Conservation (phyloP, 1,140 invertebrate species). For the Araneus ventricosus region DNA sequence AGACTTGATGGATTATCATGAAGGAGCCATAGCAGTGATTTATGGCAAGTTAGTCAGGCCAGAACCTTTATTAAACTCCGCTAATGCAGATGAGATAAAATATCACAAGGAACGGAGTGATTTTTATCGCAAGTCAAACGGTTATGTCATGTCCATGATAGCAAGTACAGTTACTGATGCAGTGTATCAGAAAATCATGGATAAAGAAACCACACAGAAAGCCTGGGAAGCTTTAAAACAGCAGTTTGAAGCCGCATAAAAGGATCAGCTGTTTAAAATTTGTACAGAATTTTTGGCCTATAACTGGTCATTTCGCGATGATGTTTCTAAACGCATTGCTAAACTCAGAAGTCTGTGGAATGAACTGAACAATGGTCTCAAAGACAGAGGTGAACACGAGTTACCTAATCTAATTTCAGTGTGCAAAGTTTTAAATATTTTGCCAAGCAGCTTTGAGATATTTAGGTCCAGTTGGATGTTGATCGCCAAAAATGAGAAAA, state of each 20-base stretch:
- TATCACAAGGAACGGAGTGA: slow-evolving; percentile 1
- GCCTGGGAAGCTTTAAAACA: slow-evolving; percentile 51
- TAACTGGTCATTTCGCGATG: too few relatives aligned
- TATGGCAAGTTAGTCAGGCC: not conserved
- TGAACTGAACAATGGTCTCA: not conserved
- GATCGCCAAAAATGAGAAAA: not conserved
- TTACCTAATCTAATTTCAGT: too few relatives aligned
- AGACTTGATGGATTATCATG: slow-evolving; percentile 5
- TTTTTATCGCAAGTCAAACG: slow-evolving; percentile 18
- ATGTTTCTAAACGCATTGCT: not conserved
- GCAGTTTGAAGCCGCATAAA: not conserved
- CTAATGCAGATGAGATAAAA: not conserved
- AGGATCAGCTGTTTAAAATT: not conserved
- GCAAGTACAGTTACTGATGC: slow-evolving; percentile 43
- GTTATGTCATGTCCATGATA: slow-evolving; percentile 50
- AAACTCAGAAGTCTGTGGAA: not conserved
- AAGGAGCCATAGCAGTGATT: slow-evolving; percentile 30
- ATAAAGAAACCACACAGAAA: slow-evolving; percentile 22
- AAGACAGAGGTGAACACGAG: not conserved
- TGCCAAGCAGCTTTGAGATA: not conserved
- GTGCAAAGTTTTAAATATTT: not conserved
- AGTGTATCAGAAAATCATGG: slow-evolving; percentile 47
- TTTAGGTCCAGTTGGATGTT: slow-evolving; percentile 43
- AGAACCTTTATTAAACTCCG: not conserved
- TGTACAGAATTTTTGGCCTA: too few relatives aligned